Conservation (phyloP, 2,113 vertebrate genomes). For the Actinemys pallida region DNA sequence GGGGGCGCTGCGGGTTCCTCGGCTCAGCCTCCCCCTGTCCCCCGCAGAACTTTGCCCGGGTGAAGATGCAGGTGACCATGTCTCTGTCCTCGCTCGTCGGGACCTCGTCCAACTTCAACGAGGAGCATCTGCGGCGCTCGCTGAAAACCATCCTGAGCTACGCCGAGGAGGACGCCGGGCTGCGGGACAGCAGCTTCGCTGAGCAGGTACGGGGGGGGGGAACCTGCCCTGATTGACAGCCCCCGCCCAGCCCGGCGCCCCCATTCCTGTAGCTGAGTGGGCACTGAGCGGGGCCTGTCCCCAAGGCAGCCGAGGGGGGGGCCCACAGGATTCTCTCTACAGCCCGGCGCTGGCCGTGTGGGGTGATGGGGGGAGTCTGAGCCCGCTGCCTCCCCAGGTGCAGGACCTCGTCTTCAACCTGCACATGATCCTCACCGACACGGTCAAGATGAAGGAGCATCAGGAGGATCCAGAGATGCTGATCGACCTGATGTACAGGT, state of each 20-base stretch:
- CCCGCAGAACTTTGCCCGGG: slow-evolving; percentile 91
- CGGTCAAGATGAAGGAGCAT: slow-evolving; percentile 95
- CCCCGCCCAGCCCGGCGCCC: too few relatives aligned
- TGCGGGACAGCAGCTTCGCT: slow-evolving; percentile 88
- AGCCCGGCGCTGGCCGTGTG: too few relatives aligned
- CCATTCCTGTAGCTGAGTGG: neutral
- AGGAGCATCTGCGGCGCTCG: slow-evolving; percentile 90
- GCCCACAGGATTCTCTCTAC: too few relatives aligned
- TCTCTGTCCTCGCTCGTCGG: slow-evolving; percentile 93
- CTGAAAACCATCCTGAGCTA: slow-evolving; percentile 94
- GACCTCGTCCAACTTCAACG: slow-evolving; percentile 89
- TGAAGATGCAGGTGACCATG: slow-evolving; percentile 97
- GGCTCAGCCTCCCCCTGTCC: neutral
- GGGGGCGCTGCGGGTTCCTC: neutral
- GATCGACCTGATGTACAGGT: slow-evolving; percentile 95
- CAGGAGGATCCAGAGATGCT: slow-evolving; percentile 96
- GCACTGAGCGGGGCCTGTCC: neutral
- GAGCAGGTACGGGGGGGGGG: slow-evolving; percentile 83
- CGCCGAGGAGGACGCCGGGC: slow-evolving; percentile 89
- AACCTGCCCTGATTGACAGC: neutral
- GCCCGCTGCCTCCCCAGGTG: slow-evolving; percentile 78
- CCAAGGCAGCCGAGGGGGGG: too few relatives aligned
- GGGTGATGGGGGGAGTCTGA: neutral
- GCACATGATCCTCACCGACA: slow-evolving; percentile 96
- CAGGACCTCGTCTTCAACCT: slow-evolving; percentile 94